Conservation (phyloP, 2,888 invertebrate species). For the Trichopria drosophilae region DNA sequence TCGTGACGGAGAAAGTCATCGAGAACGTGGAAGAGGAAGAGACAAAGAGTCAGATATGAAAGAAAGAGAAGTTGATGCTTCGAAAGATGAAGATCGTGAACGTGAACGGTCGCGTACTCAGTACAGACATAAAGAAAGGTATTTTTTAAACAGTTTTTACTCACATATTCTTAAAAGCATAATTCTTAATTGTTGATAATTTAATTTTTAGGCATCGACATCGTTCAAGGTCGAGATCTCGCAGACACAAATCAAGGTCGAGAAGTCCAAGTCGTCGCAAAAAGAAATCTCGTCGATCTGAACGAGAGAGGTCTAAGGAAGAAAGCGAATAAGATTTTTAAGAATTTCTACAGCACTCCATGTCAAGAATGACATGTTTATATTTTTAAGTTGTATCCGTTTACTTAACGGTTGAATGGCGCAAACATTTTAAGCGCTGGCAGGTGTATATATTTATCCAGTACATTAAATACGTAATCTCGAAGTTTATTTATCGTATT, state of each 20-base stretch:
- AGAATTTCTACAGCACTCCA: too few relatives aligned
- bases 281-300: conserved; percentile 73
- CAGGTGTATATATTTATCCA: too few relatives aligned
- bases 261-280: conserved; percentile 72
- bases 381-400: too few relatives aligned
- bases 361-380: too few relatives aligned
- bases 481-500: too few relatives aligned
- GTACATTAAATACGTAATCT: too few relatives aligned
- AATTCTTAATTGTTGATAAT: conserved; percentile 10
- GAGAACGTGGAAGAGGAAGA: conserved; percentile 42
- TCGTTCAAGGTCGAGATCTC: conserved; percentile 62
- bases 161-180: background rate
- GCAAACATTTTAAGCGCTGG: too few relatives aligned
- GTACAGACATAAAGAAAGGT: conserved; percentile 67
- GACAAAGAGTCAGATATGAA: conserved; percentile 49
- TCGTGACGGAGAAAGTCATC: conserved; percentile 45
- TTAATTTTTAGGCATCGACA: conserved; percentile 49
- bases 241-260: conserved; percentile 72
- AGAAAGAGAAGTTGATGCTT: conserved; percentile 57
- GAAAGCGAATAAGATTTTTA: conserved; percentile 74
- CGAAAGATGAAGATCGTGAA: conserved; percentile 60
- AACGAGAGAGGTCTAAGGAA: conserved; percentile 64
- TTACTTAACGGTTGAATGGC: too few relatives aligned
- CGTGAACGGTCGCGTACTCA: conserved; percentile 64
- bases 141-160: conserved; percentile 40